Base-by-base conservation (phyloP, 1,140 invertebrate species). In the Trichonephila inaurata region DNA sequence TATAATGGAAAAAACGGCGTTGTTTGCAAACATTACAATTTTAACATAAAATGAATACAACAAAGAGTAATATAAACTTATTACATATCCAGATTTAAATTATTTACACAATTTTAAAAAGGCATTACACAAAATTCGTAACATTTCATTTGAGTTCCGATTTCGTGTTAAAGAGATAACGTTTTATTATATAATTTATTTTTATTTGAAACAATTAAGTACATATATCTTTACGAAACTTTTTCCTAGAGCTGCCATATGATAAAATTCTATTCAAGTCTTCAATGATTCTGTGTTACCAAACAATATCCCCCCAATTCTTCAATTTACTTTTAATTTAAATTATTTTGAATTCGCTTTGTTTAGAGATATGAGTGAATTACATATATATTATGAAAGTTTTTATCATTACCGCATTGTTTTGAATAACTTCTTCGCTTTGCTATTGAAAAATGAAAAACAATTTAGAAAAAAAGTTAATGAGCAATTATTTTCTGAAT, bases 401-500 rank as follows among this genome's bases (percentile, higher is more conserved):
- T 19, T 12, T 72, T 72, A 14, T 72, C 69, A n/a, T n/a, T 72
- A 72, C 10, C 14, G 16, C 24, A 33, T 72, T 72, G 69, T 72
- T 72, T 72, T 72, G 1, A 72, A 14, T 72, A 72, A 72, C n/a
- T 24, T 16, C 28, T 33, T 72, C 24, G 69, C 28, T n/a, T 40
- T 7, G 14, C 0, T 33, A 7, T 77, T 77, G 4, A 6, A 12
- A 2, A 69, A 12, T 6, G 2, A 77, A 19, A 33, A 40, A 72
- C 10, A 14, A 0, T 72, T 24, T 3, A 28, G 69, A 28, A 72
- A 72, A 72, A 72, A 72, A 72, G 12, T 72, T 72, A 72, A 72
- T 28, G 69, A 72, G 28, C 69, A 72, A 72, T 72, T 72, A 72
- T 72, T 72, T 72, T 24, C 14, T 72, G 69, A 33, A 33, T n/a